A percentile compares a stretch with the other conserved stretches of the same genome.
These are phyloP conservation scores for Catostomus latipinnis DNA, from an alignment of 2,797 vertebrate genomes.

Conservation along the genomic window DNA sequence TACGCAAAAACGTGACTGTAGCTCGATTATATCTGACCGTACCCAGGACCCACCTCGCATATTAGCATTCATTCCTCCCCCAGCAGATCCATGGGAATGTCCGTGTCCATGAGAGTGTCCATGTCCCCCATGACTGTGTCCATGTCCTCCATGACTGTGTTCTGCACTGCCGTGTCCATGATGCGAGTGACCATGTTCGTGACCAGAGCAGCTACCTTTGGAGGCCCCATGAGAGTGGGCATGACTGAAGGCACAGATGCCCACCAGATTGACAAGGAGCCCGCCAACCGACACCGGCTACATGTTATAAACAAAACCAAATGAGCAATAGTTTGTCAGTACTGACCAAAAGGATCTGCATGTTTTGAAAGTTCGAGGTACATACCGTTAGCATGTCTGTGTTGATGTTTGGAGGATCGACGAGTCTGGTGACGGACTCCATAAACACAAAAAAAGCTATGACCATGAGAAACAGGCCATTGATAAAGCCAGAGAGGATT, in stretches of 20 bases:
- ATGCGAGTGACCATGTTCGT: slow-evolving; percentile 86
- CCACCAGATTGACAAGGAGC: slow-evolving; percentile 94
- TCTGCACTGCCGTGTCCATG: slow-evolving; percentile 70
- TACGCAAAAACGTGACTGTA: no score
- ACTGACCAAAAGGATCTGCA: background rate
- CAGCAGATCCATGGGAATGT: slow-evolving; percentile 79
- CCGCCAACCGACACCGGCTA: slow-evolving; percentile 96
- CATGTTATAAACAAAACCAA: slow-evolving; percentile 2
- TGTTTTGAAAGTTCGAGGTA: slow-evolving; percentile 45
- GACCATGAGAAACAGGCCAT: slow-evolving; percentile 97
- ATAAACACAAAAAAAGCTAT: slow-evolving; percentile 98
- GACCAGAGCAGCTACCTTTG: slow-evolving; percentile 82
- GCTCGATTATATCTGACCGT: no score
- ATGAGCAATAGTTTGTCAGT: background rate
- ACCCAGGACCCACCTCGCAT: slow-evolving; percentile 86
- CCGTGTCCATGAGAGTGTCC: slow-evolving; percentile 81
- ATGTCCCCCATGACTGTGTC: slow-evolving; percentile 67
- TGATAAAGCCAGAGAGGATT: slow-evolving; percentile 98
- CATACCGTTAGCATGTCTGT: slow-evolving; percentile 98
- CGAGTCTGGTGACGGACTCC: slow-evolving; percentile 91
- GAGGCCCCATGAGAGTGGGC: slow-evolving; percentile 86
- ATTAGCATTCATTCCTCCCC: slow-evolving; percentile 95
- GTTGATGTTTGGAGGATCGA: slow-evolving; percentile 97
- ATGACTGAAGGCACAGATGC: slow-evolving; percentile 97
- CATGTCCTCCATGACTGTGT: slow-evolving; percentile 61